phyloP scores from a whole-genome alignment of 2,113 vertebrate species.

The Aegithalos caudatus region DNA sequence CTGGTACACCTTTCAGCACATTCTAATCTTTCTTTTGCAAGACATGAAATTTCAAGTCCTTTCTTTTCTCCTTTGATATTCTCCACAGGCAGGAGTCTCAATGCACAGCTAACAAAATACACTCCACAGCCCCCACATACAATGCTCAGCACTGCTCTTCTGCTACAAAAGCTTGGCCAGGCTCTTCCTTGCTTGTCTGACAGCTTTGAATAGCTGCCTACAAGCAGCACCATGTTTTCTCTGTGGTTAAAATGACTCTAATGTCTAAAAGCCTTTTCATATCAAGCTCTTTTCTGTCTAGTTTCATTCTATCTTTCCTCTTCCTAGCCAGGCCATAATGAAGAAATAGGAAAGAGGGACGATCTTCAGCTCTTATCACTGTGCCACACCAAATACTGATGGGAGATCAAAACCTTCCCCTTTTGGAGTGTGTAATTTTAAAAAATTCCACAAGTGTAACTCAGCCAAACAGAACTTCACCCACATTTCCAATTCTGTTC shows the following conservation, averaged over 20 bases:
- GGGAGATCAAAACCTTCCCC: accelerated
- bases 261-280: not conserved
- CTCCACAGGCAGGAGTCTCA: not conserved
- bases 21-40: not conserved
- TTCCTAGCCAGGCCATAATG: not conserved
- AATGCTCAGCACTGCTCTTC: not conserved
- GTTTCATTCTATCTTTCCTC: not conserved
- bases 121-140: too few species aligned
- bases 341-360: not conserved
- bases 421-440: not conserved
- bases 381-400: accelerated
- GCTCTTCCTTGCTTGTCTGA: not conserved
- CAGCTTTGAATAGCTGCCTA: not conserved
- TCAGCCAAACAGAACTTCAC: not conserved
- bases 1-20: not conserved
- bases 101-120: not conserved
- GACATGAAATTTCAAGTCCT: not conserved
- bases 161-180: not conserved
- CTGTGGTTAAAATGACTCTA: not conserved
- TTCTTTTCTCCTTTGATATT: not conserved
- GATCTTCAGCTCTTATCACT: not conserved
- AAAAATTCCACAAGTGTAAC: not conserved
- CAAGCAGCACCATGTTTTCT: not conserved
- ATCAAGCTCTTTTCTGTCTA: not conserved
- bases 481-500: not conserved